Evolutionary conservation across 2,113 vertebrate species (phyloP).

Genomic region (Cromileptes altivelis): DNA sequence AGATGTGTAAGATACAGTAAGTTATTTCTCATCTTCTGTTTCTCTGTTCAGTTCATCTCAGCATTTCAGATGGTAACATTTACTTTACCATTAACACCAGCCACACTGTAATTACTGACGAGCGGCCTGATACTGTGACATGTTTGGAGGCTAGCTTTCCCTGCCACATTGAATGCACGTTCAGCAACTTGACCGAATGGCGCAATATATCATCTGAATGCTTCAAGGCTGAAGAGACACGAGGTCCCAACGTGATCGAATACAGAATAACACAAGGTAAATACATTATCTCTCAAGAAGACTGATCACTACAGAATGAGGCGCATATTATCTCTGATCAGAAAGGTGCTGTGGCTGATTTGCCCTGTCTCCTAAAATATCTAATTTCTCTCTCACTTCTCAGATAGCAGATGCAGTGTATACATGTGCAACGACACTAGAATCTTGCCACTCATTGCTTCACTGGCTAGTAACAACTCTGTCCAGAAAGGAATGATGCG

Average conservation of each 20-base stretch:
- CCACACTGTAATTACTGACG: accelerated
- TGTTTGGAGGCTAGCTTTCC: accelerated
- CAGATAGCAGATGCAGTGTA: background rate
- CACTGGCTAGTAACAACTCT: accelerated
- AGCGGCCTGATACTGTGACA: accelerated
- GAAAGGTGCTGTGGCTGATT: background rate
- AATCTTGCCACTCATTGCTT: accelerated
- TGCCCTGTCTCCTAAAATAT: background rate
- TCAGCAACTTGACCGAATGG: accelerated
- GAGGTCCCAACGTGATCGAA: accelerated
- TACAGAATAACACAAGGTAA: background rate
- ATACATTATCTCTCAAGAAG: background rate
- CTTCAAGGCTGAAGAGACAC: accelerated
- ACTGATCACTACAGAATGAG: background rate
- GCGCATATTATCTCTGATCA: background rate
- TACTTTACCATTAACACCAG: accelerated
- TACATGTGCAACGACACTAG: accelerated
- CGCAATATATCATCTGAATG: background rate
- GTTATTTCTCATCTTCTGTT: background rate
- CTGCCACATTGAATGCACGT: background rate
- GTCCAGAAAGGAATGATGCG: accelerated
- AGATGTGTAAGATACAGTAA: background rate
- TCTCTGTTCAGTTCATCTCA: slow-evolving; percentile 41
- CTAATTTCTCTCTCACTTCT: background rate
- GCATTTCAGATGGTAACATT: background rate